Evolutionary conservation across 1,140 invertebrate species (phyloP), one percentile per base, ranked within the genome.

Genomic region (Camponotus vicinus): DNA sequence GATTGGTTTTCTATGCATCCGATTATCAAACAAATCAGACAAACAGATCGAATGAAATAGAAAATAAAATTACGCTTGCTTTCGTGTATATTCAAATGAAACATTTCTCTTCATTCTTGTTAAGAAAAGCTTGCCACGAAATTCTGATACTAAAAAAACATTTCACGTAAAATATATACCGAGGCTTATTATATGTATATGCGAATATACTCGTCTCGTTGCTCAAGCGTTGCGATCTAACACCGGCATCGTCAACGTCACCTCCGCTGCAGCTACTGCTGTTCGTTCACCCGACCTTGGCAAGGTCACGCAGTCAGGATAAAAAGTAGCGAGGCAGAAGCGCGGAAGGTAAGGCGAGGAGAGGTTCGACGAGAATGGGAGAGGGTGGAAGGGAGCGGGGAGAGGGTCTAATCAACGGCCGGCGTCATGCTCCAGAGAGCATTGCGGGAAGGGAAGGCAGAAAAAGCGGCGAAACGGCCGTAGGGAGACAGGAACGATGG

Each of bases 231-330:
- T 61, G 40, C 79, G 55, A 75, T 83, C 55, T 75, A 82, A 82
- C 37, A 18, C 27, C 27, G 27, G 66, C 52, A 82, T 45, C 55
- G 27, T 83, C 69, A 83, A 83, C 79, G 79, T 83, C 79, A 83
- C 55, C 79, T 83, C 79, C 57, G 40, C 69, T 63, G 79, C 67
- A 55, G 77, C 45, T 69, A 82, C 87, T 92, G 91, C 93, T 95
- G 95, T 95, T 95, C 94, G 92, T 95, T 95, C 94, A 95, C 95
- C 94, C 93, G 94, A 93, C 94, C 94, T 95, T 95, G 91, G 93
- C 95, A 95, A 95, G 94, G 94, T 94, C 94, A 95, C 91, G 84
- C 76, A 85, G 89, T 80, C 84, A 86, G 90, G 86, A 87, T 89
- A 89, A 92, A 92, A 93, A 93, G 78, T 67, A 88, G 79, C 61